These are phyloP conservation scores for Ephialtes manifestator DNA, from an alignment of 2,888 invertebrate genomes.

Conservation along the genomic window DNA sequence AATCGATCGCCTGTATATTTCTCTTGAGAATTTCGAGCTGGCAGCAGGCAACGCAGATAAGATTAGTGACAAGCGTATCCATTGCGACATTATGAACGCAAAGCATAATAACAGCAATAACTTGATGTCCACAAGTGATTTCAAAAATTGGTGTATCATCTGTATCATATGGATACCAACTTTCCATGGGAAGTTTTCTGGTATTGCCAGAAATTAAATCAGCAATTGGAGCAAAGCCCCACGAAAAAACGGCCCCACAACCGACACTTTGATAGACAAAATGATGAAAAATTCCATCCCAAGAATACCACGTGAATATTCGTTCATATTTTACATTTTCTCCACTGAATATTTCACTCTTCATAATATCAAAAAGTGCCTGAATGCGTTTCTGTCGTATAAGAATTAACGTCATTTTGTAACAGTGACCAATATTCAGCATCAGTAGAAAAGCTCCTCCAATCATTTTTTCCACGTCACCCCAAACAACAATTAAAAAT, in stretches of 20 bases:
- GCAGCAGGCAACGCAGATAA: constrained; percentile 77
- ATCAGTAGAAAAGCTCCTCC: constrained; percentile 76
- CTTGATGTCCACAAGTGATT: constrained; percentile 75
- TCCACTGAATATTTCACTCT: constrained; percentile 69
- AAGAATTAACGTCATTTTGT: constrained; percentile 73
- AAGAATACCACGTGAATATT: constrained; percentile 73
- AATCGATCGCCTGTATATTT: constrained; percentile 72
- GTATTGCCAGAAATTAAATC: constrained; percentile 67
- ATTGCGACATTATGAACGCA: constrained; percentile 78
- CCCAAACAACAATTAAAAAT: constrained; percentile 73
- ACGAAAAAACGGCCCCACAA: constrained; percentile 71
- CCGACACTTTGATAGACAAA: constrained; percentile 76
- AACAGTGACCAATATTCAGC: constrained; percentile 76
- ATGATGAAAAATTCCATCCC: constrained; percentile 79
- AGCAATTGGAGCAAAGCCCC: constrained; percentile 74
- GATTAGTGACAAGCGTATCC: constrained; percentile 78
- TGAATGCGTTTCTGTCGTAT: constrained; percentile 70
- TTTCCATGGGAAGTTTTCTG: constrained; percentile 74
- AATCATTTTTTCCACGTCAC: constrained; percentile 72
- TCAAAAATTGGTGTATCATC: constrained; percentile 75
- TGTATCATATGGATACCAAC: constrained; percentile 79
- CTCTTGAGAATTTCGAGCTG: constrained; percentile 76
- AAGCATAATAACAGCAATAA: constrained; percentile 70
- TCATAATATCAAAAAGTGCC: constrained; percentile 69
- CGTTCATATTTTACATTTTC: constrained; percentile 71